Conservation (phyloP, 2,888 invertebrate genomes). For the Oscheius myriophilus region DNA sequence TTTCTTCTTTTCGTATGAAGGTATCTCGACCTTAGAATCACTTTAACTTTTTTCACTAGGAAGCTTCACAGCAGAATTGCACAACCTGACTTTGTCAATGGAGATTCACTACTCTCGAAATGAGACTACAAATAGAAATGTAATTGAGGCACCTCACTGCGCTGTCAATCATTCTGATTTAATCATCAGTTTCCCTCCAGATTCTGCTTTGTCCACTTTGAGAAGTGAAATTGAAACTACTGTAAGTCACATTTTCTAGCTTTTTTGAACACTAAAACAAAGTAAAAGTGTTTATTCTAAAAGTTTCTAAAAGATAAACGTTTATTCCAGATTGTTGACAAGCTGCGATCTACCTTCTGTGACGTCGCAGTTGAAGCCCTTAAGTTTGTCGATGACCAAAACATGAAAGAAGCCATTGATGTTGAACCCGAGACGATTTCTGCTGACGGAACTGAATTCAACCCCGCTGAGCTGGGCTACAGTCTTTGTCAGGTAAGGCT, state of each 20-base stretch:
- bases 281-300: too few relatives aligned
- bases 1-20: slow-evolving; percentile 41
- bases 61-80: slow-evolving; percentile 42
- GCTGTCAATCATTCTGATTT: slow-evolving; percentile 49
- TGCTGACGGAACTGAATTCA: slow-evolving; percentile 37
- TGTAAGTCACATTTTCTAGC: slow-evolving; percentile 11
- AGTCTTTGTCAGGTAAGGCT: slow-evolving; percentile 46
- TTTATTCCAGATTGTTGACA: slow-evolving; percentile 29
- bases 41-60: slow-evolving; percentile 17
- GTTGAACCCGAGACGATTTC: background rate
- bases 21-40: background rate
- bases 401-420: slow-evolving; percentile 20
- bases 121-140: slow-evolving; percentile 44
- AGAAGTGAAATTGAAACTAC: slow-evolving; percentile 34
- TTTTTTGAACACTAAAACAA: background rate
- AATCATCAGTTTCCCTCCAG: slow-evolving; percentile 38
- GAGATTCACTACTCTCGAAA: slow-evolving; percentile 49
- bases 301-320: background rate
- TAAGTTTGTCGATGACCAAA: slow-evolving; percentile 32
- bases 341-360: slow-evolving; percentile 45
- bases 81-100: slow-evolving; percentile 46
- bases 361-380: slow-evolving; percentile 50
- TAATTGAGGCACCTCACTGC: slow-evolving; percentile 48
- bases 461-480: slow-evolving; percentile 43
- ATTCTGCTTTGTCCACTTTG: slow-evolving; percentile 34